phyloP scores from a whole-genome alignment of 2,888 invertebrate genomes.

The Notocelia uddmanniana region DNA sequence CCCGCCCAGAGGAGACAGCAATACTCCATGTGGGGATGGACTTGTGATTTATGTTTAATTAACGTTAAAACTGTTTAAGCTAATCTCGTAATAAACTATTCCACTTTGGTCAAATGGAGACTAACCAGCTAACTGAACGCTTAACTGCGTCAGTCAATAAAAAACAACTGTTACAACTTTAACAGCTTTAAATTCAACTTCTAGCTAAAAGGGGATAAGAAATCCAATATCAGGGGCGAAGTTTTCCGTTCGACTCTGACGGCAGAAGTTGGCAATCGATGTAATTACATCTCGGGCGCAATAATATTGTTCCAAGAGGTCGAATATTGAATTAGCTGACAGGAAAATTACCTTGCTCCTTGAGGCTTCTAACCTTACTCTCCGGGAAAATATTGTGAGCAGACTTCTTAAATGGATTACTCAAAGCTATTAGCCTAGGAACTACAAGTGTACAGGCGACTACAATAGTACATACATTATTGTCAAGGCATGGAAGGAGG shows the following conservation, averaged over 20 bases:
- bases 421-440: not conserved
- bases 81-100: too few species aligned
- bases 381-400: not conserved
- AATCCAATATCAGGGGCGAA: conserved; percentile 10
- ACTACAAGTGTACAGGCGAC: too few species aligned
- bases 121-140: not conserved
- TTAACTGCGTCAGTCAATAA: not conserved
- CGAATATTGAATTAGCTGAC: conserved; percentile 12
- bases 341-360: conserved; percentile 14
- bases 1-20: too few species aligned
- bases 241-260: conserved; percentile 14
- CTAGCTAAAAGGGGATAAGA: conserved; percentile 3
- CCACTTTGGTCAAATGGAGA: not conserved
- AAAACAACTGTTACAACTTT: not conserved
- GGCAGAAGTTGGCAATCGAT: conserved; percentile 16
- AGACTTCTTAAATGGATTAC: not conserved
- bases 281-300: conserved; percentile 15
- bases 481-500: too few species aligned
- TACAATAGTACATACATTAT: too few species aligned
- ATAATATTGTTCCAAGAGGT: conserved; percentile 16
- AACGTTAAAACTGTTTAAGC: not conserved
- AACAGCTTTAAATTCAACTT: conserved; percentile 11
- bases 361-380: not conserved
- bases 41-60: too few species aligned
- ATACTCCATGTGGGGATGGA: too few species aligned